Base-by-base conservation (phyloP, 2,888 invertebrate species). In the Calliphora vomitoria region DNA sequence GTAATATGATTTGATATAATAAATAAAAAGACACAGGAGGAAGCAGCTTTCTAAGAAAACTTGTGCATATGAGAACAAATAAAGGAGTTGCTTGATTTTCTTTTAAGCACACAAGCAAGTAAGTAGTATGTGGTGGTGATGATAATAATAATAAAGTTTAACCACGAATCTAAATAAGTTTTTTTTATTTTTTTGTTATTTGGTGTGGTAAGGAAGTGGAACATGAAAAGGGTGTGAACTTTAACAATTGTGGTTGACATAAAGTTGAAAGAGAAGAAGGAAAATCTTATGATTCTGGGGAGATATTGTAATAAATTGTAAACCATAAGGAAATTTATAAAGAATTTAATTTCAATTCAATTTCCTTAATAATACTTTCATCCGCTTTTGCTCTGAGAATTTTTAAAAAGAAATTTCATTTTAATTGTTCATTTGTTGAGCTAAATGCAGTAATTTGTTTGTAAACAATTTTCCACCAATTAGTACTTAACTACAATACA, bases 181-280 rank as follows among this genome's bases (percentile, higher is more conserved):
- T 69, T 13, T 44, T 71, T 47, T 20, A 4, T 0, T 68, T 79
- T 60, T 69, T 18, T 18, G 64, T 47, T 20, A 11, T 71, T 60
- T 68, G 1, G 18, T 3, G 11, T 31, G 8, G 38, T n/a, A 11
- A 8, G 20, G 8, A 38, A 71, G 11, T 10, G 11, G 38, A 50
- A 86, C 86, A 86, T 58, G 71, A 87, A 86, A 83, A 86, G 86
- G 83, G 86, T 86, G 83, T 79, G 50, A 81, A 80, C 47, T 83
- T 58, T 31, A 58, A 50, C 71, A 76, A 66, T 64, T 86, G 75
- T 41, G 50, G 55, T 76, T 86, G 86, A 71, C 47, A 66, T 44
- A 68, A 74, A 66, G 0, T 31, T n/a, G 15, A 8, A 4, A n/a
- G 4, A 15, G 13, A 20, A 31, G 11, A 2, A 31, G 15, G 38